Percentiles rank a stretch among this genome's conserved stretches.
Evolutionary conservation across 2,113 vertebrate species (phyloP).

Genomic region (Lycaon pictus): DNA sequence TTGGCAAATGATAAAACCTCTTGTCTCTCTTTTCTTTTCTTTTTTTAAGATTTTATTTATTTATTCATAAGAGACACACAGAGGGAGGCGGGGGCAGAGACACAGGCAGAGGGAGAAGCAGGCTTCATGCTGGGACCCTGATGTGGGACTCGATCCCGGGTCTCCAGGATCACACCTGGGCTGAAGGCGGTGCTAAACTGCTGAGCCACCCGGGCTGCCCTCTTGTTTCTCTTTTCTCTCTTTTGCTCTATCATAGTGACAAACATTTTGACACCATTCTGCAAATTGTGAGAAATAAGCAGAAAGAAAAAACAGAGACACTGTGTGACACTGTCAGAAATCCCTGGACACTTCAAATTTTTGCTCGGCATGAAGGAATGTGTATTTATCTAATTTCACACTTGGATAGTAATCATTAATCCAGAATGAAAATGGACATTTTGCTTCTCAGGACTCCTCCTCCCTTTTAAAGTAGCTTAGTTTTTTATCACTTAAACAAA

Average conservation of each 20-base stretch:
- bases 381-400: slow-evolving; percentile 79
- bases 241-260: background rate
- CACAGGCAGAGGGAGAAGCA: too few relatives aligned
- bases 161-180: too few relatives aligned
- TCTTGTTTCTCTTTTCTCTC: background rate
- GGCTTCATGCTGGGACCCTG: too few relatives aligned
- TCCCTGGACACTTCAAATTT: slow-evolving; percentile 36
- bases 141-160: too few relatives aligned
- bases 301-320: slow-evolving; percentile 45
- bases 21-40: background rate
- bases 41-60: background rate
- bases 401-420: slow-evolving; percentile 72
- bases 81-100: too few relatives aligned
- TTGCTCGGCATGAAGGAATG: slow-evolving; percentile 55
- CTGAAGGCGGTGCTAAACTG: too few relatives aligned
- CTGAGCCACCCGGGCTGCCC: too few relatives aligned
- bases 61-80: too few relatives aligned
- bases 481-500: slow-evolving; percentile 73
- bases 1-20: background rate
- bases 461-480: slow-evolving; percentile 44
- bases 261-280: slow-evolving; percentile 41
- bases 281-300: slow-evolving; percentile 54
- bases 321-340: slow-evolving; percentile 7
- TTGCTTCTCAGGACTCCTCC: slow-evolving; percentile 30
- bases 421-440: slow-evolving; percentile 75